Conservation (phyloP, 1,140 invertebrate genomes). For the Megathymus violae region DNA sequence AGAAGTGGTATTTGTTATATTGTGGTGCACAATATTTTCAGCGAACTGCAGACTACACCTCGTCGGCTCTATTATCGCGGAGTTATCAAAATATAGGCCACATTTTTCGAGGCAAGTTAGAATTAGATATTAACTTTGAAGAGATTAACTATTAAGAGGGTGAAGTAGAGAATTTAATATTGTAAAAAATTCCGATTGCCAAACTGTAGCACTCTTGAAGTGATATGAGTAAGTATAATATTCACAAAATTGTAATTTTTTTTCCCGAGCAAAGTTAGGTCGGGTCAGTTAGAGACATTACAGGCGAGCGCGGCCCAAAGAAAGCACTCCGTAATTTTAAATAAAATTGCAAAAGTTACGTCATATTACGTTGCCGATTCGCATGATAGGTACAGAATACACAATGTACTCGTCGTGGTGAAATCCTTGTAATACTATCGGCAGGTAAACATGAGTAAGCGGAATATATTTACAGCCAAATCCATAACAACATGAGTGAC, state of each 20-base stretch:
- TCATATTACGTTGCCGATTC: not conserved
- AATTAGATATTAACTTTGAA: no score
- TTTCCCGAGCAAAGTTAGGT: not conserved
- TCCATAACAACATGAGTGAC: conserved; percentile 12
- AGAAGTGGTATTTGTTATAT: no score
- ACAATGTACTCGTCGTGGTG: conserved; percentile 6
- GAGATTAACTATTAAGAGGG: no score
- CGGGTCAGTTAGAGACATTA: not conserved
- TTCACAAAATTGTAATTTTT: not conserved
- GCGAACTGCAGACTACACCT: no score
- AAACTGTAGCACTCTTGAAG: no score
- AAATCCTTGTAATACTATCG: conserved; percentile 15
- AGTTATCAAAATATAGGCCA: no score
- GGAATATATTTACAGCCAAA: conserved; percentile 13
- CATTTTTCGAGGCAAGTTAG: no score
- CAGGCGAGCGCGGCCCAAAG: not conserved
- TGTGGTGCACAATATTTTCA: no score
- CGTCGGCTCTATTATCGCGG: no score
- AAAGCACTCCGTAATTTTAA: not conserved
- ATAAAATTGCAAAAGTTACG: conserved; percentile 1
- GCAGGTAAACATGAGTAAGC: conserved; percentile 10
- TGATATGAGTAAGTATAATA: no score
- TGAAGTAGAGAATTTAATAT: no score
- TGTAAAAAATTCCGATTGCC: no score
- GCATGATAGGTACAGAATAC: not conserved